A percentile compares a stretch with the other conserved stretches of the same genome.
Conservation (phyloP, 2,113 vertebrate species). For the Ia io region DNA sequence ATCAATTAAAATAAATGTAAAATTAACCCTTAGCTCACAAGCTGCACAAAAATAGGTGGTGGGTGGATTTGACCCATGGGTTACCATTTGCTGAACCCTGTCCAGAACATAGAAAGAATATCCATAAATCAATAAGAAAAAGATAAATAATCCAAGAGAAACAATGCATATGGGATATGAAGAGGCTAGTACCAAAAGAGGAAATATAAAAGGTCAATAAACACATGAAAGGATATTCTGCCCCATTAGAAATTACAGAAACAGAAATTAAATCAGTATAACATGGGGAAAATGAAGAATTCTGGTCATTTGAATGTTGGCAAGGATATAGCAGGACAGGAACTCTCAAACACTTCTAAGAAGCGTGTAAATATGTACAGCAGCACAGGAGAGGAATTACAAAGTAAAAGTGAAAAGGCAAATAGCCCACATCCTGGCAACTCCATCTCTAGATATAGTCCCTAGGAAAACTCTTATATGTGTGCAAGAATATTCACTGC, state of each 20-base stretch:
- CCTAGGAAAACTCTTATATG: background rate
- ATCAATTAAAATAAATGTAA: constrained; percentile 34
- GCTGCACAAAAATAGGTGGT: background rate
- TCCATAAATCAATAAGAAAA: background rate
- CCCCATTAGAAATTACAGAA: background rate
- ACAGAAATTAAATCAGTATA: background rate
- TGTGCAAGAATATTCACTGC: background rate
- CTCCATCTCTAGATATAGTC: background rate
- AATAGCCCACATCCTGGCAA: background rate
- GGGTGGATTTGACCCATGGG: background rate
- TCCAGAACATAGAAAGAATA: background rate
- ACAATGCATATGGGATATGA: background rate
- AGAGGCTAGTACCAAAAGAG: background rate
- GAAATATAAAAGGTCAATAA: constrained; percentile 13
- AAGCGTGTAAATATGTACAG: background rate
- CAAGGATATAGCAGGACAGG: background rate
- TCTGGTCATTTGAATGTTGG: background rate
- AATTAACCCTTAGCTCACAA: constrained; percentile 36
- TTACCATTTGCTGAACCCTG: background rate
- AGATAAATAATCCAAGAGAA: constrained; percentile 45
- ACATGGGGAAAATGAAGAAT: background rate
- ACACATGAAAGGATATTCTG: background rate
- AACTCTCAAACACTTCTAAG: constrained; percentile 12
- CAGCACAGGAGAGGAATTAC: background rate
- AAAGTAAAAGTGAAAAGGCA: constrained; percentile 30